Evolutionary conservation across 2,797 vertebrate species (phyloP).

Genomic region (Paguma larvata): DNA sequence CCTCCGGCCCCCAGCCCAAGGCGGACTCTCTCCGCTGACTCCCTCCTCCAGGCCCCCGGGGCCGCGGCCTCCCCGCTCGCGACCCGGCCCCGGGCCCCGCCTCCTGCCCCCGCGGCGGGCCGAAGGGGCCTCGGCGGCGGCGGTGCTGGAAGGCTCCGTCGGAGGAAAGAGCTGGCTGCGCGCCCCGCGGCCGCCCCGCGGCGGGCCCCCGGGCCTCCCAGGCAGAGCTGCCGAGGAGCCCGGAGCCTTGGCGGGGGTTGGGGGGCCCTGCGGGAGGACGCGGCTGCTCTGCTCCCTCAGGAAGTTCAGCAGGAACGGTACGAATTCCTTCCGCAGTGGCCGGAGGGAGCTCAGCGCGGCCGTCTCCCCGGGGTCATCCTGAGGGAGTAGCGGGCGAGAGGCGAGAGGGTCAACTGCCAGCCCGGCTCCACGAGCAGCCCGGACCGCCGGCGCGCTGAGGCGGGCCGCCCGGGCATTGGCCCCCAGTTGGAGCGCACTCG

Average conservation of each 20-base stretch:
- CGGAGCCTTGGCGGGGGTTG: slow-evolving; percentile 97
- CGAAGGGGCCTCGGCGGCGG: slow-evolving; percentile 87
- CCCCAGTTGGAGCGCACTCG: background rate
- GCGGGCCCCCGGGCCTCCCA: slow-evolving; percentile 85
- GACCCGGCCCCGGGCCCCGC: slow-evolving; percentile 81
- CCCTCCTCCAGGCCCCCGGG: slow-evolving; percentile 86
- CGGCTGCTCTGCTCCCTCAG: slow-evolving; percentile 96
- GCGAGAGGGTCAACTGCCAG: slow-evolving; percentile 12
- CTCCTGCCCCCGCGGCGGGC: slow-evolving; percentile 84
- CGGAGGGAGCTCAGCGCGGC: slow-evolving; percentile 68
- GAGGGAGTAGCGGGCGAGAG: background rate
- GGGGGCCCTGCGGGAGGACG: slow-evolving; percentile 94
- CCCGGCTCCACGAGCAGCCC: background rate
- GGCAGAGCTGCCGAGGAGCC: slow-evolving; percentile 83
- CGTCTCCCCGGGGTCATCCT: slow-evolving; percentile 70
- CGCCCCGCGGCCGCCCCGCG: slow-evolving; percentile 86
- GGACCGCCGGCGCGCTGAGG: background rate
- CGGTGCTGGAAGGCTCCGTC: slow-evolving; percentile 93
- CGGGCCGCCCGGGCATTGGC: slow-evolving; percentile 29
- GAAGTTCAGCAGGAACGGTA: slow-evolving; percentile 97
- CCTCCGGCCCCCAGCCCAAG: slow-evolving; percentile 84
- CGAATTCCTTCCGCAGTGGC: slow-evolving; percentile 94
- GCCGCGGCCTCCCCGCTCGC: slow-evolving; percentile 87
- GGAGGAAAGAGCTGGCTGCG: slow-evolving; percentile 93
- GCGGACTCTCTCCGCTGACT: slow-evolving; percentile 77